Percentiles rank a stretch among this genome's conserved stretches.
phyloP scores from a whole-genome alignment of 2,888 invertebrate genomes.

The Sesia apiformis region DNA sequence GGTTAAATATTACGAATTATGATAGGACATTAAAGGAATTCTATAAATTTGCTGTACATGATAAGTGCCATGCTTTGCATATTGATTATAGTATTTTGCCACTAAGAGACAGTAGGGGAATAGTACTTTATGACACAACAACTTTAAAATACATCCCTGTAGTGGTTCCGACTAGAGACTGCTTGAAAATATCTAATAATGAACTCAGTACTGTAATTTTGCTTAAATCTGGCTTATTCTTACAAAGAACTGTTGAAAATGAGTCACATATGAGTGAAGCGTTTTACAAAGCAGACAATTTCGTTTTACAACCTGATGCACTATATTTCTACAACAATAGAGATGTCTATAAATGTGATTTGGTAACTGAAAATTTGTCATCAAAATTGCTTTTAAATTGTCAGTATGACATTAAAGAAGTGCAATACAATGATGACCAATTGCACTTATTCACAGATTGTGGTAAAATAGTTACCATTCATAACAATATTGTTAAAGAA shows the following conservation, averaged over 20 bases:
- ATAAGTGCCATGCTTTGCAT: constrained; percentile 37
- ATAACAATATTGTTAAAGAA: constrained; percentile 16
- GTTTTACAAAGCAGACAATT: constrained; percentile 45
- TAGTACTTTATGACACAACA: constrained; percentile 40
- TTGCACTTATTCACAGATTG: constrained; percentile 45
- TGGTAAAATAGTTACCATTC: constrained; percentile 40
- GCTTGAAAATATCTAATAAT: constrained; percentile 43
- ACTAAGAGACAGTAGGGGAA: constrained; percentile 39
- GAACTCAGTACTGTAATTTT: constrained; percentile 34
- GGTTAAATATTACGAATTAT: constrained; percentile 29
- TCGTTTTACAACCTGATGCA: constrained; percentile 28
- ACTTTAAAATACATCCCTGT: constrained; percentile 46
- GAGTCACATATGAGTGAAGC: constrained; percentile 27
- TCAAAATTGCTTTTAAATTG: constrained; percentile 33
- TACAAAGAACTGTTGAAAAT: constrained; percentile 39
- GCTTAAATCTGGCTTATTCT: constrained; percentile 33
- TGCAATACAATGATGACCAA: constrained; percentile 28
- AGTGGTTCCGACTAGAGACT: constrained; percentile 37
- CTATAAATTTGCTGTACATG: constrained; percentile 41
- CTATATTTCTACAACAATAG: constrained; percentile 39
- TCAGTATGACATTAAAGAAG: constrained; percentile 44
- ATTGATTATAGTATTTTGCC: constrained; percentile 44
- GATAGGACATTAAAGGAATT: constrained; percentile 34
- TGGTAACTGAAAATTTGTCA: constrained; percentile 25
- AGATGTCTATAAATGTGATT: constrained; percentile 40